Percentiles rank a stretch among this genome's conserved stretches.
Evolutionary conservation across 2,113 vertebrate genomes (phyloP).

Genomic region (Cyanoliseus patagonus): DNA sequence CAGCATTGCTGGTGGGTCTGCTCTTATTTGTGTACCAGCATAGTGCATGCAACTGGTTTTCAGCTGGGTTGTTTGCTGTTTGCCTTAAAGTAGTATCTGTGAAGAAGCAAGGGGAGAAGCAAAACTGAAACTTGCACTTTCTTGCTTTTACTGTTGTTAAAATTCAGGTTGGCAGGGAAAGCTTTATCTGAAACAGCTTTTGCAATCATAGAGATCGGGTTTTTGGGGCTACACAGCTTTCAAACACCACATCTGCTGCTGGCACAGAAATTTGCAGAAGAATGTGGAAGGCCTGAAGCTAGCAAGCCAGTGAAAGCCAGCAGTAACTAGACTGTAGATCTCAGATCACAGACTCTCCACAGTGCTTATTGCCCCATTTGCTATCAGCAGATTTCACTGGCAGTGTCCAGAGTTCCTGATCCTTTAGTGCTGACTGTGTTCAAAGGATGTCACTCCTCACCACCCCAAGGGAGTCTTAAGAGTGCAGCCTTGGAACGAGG

Average conservation of each 20-base stretch:
- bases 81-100: neutral
- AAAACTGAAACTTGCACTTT: neutral
- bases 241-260: neutral
- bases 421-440: neutral
- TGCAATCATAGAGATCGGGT: neutral
- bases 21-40: neutral
- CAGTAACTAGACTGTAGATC: neutral
- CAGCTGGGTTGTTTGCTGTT: neutral
- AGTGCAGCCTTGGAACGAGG: neutral
- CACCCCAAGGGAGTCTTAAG: neutral
- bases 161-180: neutral
- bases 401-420: neutral
- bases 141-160: neutral
- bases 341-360: neutral
- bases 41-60: neutral
- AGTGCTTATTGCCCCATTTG: neutral
- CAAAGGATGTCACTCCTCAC: neutral
- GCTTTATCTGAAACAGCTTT: neutral
- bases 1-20: neutral
- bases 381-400: neutral
- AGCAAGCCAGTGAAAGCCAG: neutral
- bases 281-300: neutral
- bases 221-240: neutral
- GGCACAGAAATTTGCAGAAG: neutral
- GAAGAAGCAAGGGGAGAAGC: neutral